A percentile compares a stretch with the other conserved stretches of the same genome.
Conservation (phyloP, 2,113 vertebrate genomes). For the Choloepus hoffmanni region DNA sequence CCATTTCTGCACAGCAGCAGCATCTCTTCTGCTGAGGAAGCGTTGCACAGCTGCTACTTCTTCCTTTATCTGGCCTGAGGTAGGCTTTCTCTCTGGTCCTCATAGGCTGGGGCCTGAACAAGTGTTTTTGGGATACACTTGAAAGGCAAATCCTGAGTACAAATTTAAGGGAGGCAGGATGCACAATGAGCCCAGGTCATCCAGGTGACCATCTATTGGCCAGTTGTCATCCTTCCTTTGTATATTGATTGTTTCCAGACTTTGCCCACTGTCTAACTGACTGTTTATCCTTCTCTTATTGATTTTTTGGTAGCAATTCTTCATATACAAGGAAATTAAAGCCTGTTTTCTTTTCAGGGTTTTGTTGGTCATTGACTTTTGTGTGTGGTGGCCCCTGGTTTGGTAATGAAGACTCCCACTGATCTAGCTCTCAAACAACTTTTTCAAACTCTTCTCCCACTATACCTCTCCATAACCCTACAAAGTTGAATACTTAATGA, state of each 20-base stretch:
- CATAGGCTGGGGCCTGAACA: background rate
- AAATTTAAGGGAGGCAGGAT: background rate
- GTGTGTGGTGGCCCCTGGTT: background rate
- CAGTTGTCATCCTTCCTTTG: background rate
- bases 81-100: background rate
- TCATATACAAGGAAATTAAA: background rate
- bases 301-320: background rate
- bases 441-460: background rate
- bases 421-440: too few relatives aligned
- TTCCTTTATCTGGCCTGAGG: background rate
- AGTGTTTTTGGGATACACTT: background rate
- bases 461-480: background rate
- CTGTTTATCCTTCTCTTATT: constrained; percentile 1
- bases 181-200: background rate
- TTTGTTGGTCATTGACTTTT: background rate
- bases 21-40: background rate
- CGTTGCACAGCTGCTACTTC: background rate
- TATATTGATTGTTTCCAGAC: background rate
- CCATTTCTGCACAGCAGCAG: background rate
- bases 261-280: background rate
- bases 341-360: background rate
- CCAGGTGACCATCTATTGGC: background rate
- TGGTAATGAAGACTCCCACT: background rate
- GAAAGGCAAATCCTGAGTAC: background rate
- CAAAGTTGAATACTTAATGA: background rate